phyloP scores from a whole-genome alignment of 2,888 invertebrate genomes.

The Epinotia demarniana region DNA sequence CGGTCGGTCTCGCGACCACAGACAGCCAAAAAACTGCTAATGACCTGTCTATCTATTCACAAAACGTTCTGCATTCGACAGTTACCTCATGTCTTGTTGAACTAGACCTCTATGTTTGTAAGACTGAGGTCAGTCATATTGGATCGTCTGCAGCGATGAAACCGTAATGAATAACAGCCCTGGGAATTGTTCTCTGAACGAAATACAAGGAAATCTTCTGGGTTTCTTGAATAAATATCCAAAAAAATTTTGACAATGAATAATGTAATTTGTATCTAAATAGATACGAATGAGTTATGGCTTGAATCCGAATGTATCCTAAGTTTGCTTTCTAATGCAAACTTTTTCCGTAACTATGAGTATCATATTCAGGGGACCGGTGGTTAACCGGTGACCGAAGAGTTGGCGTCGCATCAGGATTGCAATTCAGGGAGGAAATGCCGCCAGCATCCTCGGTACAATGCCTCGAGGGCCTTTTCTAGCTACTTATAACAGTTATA shows the following conservation, averaged over 20 bases:
- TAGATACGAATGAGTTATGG: neutral
- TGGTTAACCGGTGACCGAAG: too few species aligned
- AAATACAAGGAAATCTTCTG: neutral
- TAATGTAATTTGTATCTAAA: neutral
- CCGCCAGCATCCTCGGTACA: too few species aligned
- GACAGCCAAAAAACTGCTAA: constrained; percentile 16
- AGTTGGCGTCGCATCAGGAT: too few species aligned
- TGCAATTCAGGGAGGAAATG: too few species aligned
- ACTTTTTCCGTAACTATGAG: too few species aligned
- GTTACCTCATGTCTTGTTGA: neutral
- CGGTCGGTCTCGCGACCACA: constrained; percentile 15
- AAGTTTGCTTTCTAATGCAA: too few species aligned
- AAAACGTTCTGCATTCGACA: neutral
- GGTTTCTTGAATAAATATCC: neutral
- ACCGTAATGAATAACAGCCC: neutral
- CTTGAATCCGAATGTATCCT: neutral
- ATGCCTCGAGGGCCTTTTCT: too few species aligned
- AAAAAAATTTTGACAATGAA: neutral
- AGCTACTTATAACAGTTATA: too few species aligned
- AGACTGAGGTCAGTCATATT: neutral
- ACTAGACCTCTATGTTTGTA: neutral
- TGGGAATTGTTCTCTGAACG: constrained; percentile 1
- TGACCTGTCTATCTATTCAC: constrained; percentile 5
- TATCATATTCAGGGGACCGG: neutral
- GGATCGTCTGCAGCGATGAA: neutral